Base-by-base conservation (phyloP, 2,113 vertebrate species). In the Anoura caudifer region DNA sequence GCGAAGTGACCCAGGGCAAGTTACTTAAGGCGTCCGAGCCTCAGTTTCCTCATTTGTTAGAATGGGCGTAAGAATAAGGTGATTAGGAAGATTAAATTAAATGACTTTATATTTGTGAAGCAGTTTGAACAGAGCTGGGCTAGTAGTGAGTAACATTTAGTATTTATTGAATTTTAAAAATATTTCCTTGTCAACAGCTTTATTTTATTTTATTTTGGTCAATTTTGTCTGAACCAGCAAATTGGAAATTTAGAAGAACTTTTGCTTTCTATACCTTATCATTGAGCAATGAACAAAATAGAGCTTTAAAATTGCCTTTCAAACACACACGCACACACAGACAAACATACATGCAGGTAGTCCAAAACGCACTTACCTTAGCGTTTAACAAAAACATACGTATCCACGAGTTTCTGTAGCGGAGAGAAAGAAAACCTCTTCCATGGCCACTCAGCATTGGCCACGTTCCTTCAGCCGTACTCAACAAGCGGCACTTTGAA, bases 231-330 rank as follows among this genome's bases (percentile, higher is more conserved):
- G 82, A 95, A 88, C 36, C 19, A 73, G 67, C 79, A 79, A 41
- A 69, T 93, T 76, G 28, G 75, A 95, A 94, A 91, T 54, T 24
- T 79, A 43, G 15, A 28, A 59, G 43, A 47, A 72, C 85, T 95
- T 94, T 96, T n/a, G 14, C 91, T 94, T 94, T 97, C 81, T 41
- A 72, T 77, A 88, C 87, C 86, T 85, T 59, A 82, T 76, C 76
- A 24, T 12, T n/a, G 45, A 93, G 85, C 86, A 87, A 67, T 47
- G 47, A 88, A 87, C 36, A 54, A 97, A 94, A 69, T 17, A 36
- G 26, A 36, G 59, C 56, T 92, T 87, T 75, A 36, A 79, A 87
- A 79, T 79, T 28, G 69, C 50, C 81, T 82, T 13, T 72, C 65
- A 86, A 94, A 84, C 65, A 85, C 26, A 75, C 5, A 2, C 36